phyloP scores from a whole-genome alignment of 2,113 vertebrate genomes.

The Stigmatopora nigra region DNA sequence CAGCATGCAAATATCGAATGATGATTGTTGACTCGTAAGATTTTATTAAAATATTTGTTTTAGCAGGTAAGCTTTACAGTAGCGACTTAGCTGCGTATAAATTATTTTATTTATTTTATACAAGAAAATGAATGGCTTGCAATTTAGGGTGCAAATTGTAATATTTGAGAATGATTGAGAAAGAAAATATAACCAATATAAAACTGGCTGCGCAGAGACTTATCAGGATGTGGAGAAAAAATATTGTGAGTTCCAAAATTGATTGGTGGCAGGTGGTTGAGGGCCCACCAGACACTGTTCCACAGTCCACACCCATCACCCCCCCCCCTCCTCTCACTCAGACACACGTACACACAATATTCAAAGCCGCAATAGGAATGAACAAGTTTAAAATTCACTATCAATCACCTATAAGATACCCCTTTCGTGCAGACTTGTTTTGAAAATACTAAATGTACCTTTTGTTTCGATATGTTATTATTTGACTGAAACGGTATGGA shows the following conservation, averaged over 20 bases:
- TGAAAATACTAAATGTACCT: too few relatives aligned
- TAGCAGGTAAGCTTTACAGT: not conserved
- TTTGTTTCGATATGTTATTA: too few relatives aligned
- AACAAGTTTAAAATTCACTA: not conserved
- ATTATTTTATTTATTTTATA: not conserved
- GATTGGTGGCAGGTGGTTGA: constrained; percentile 60
- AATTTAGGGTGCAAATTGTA: not conserved
- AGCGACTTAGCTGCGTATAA: not conserved
- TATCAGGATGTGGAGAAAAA: constrained; percentile 7
- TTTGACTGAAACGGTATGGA: too few relatives aligned
- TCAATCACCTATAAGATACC: not conserved
- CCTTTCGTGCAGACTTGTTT: not conserved
- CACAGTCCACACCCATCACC: not conserved
- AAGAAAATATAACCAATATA: not conserved
- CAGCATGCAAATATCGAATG: too few relatives aligned
- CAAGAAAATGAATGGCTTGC: not conserved
- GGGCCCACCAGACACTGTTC: constrained; percentile 33
- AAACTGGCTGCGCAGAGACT: not conserved
- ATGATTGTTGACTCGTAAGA: too few relatives aligned
- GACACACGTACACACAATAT: not conserved
- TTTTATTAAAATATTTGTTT: not conserved
- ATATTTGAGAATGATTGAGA: too few relatives aligned
- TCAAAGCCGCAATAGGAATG: not conserved
- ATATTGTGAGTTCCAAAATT: constrained; percentile 54
- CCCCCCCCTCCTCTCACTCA: not conserved